phyloP scores from a whole-genome alignment of 2,797 vertebrate species.

The Microctenopoma steveboyesi region DNA sequence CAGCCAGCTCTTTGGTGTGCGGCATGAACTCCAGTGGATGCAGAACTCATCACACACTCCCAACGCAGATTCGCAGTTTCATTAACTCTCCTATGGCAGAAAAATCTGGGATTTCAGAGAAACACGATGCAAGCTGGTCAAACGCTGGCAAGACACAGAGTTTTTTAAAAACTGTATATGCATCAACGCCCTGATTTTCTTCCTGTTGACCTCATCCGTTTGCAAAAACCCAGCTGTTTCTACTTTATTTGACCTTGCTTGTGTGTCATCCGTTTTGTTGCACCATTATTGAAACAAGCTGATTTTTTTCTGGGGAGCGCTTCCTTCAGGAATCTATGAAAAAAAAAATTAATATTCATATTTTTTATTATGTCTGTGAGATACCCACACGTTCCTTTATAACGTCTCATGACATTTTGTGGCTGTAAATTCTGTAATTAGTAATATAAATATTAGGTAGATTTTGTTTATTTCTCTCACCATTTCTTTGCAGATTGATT shows the following conservation, averaged over 20 bases:
- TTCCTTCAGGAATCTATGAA: conserved; percentile 29
- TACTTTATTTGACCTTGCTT: conserved; percentile 24
- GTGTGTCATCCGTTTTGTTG: conserved; percentile 36
- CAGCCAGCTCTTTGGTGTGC: background rate
- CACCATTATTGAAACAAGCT: conserved; percentile 27
- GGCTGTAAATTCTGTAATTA: conserved; percentile 85
- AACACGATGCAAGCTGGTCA: conserved; percentile 11
- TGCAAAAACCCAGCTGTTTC: background rate
- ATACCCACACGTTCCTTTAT: conserved; percentile 60
- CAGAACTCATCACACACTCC: background rate
- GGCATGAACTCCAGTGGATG: background rate
- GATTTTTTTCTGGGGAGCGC: conserved; percentile 5
- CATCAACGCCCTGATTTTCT: conserved; percentile 16
- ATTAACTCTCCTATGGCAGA: conserved; percentile 5
- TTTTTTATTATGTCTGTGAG: conserved; percentile 70
- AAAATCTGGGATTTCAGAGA: background rate
- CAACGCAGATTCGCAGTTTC: conserved; percentile 11
- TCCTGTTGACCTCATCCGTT: background rate
- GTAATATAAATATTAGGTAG: conserved; percentile 85
- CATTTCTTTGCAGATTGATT: conserved; percentile 74
- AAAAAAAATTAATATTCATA: conserved; percentile 64
- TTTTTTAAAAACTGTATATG: conserved; percentile 31
- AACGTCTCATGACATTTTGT: conserved; percentile 72
- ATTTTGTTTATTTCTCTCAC: conserved; percentile 59
- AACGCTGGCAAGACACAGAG: conserved; percentile 21